A percentile compares a stretch with the other conserved stretches of the same genome.
Evolutionary conservation across 1,140 invertebrate genomes (phyloP).

Genomic region (Carcinoscorpius rotundicauda): DNA sequence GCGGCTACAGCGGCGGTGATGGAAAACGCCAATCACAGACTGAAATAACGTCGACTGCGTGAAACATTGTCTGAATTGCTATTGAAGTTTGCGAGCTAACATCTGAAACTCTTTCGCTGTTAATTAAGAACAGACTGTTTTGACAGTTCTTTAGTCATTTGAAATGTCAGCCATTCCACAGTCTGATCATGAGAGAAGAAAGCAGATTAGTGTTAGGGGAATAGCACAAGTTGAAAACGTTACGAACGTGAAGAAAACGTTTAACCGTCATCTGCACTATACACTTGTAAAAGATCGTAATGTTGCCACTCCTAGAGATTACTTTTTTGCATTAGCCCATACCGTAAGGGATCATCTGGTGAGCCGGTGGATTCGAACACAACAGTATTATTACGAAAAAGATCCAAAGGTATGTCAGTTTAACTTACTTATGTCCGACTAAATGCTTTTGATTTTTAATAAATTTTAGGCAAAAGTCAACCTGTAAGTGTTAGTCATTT

Average conservation of each 20-base stretch:
- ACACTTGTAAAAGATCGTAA: constrained; percentile 98
- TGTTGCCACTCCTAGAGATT: constrained; percentile 91
- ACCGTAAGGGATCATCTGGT: constrained; percentile 96
- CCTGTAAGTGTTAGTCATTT: no score
- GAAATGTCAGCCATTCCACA: constrained; percentile 32
- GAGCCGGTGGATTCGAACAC: constrained; percentile 96
- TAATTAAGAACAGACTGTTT: no score
- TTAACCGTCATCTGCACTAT: constrained; percentile 99
- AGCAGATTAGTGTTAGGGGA: constrained; percentile 95
- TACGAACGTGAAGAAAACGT: constrained; percentile 88
- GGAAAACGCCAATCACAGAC: not conserved
- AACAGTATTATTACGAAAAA: constrained; percentile 97
- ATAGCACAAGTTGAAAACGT: constrained; percentile 96
- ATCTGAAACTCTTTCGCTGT: no score
- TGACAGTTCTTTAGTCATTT: not conserved
- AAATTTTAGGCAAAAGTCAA: no score
- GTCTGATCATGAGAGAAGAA: constrained; percentile 75
- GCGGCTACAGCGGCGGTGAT: constrained; percentile 6
- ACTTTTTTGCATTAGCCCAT: constrained; percentile 93
- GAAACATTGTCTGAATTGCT: no score
- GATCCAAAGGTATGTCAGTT: constrained; percentile 80
- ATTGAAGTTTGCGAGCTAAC: no score
- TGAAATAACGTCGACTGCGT: no score
- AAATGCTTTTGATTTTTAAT: no score
- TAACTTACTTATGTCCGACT: no score